phyloP scores from a whole-genome alignment of 2,797 vertebrate species.

The Presbytis comata region DNA sequence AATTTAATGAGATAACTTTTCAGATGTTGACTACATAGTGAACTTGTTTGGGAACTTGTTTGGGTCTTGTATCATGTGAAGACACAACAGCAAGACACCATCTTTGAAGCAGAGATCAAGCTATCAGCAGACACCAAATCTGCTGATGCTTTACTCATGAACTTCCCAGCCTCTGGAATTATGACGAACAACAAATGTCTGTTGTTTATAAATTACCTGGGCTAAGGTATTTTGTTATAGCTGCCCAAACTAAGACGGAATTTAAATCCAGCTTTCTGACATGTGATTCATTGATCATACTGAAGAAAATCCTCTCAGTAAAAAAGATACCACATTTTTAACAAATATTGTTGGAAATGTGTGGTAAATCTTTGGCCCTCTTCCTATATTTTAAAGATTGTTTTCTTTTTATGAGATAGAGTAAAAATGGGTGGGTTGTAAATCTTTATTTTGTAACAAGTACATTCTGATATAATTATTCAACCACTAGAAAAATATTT shows the following conservation, averaged over 20 bases:
- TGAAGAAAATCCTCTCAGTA: conserved; percentile 7
- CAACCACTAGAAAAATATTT: background rate
- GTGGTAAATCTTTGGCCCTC: background rate
- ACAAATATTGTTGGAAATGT: background rate
- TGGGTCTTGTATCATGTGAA: too few species aligned
- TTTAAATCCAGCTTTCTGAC: background rate
- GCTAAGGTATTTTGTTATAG: background rate
- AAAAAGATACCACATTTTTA: background rate
- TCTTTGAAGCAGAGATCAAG: background rate
- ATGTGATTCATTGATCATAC: background rate
- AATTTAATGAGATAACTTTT: background rate
- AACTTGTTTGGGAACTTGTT: background rate
- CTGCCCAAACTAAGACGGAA: background rate
- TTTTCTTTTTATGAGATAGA: conserved; percentile 22
- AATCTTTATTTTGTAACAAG: background rate
- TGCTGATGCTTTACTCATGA: background rate
- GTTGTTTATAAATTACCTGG: background rate
- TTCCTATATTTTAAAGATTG: background rate
- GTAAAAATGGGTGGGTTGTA: background rate
- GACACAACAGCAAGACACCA: background rate
- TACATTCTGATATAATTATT: conserved; percentile 31
- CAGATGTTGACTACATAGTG: background rate
- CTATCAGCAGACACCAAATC: background rate
- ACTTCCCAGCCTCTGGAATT: background rate
- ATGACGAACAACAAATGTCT: background rate